Evolutionary conservation across 2,888 invertebrate genomes (phyloP), one percentile per base, ranked within the genome.

Genomic region (Bembecia ichneumoniformis): DNA sequence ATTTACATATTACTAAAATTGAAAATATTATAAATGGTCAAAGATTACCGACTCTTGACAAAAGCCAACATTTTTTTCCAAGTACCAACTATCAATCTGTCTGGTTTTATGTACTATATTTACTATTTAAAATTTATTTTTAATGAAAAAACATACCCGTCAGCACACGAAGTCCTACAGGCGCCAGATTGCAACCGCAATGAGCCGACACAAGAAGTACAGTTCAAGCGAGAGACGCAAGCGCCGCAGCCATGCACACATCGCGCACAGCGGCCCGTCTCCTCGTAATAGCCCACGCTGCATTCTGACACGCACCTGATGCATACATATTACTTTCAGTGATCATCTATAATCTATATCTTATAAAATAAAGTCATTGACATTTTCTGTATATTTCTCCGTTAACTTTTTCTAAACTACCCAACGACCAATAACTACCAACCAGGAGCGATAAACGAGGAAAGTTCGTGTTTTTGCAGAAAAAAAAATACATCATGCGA

Each of bases 181-280:
- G 94, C 93, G 34, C 95, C 95, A 55, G 93, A 94, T 77, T 96
- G 94, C 48, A 96, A 82, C 63, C 94, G 90, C 59, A 95, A 82
- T 1, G 94, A 91, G 49, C 90, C 89, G n/a, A 90, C 89, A 68
- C 96, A 96, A 17, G 91, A 87, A 0, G 94, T 94, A 69, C 96
- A 96, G 74, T 95, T 94, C 51, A 93, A 89, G 48, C 94, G 89
- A 0, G 94, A 93, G 3, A 91, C 91, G 73, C 95, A 96, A 47
- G 91, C 90, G 0, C 90, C 88, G 73, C 95, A 96, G 3, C 94
- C 93, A 71, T 94, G 93, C 58, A 94, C 81, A 68, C 96, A 96
- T 2, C 92, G 92, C 36, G 92, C 90, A 68, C 96, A 96, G 1
- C 90, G 89, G 0, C 91, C 93, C 3, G 91, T 90, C 57, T 92